Evolutionary conservation across 2,888 invertebrate genomes (phyloP).

Genomic region (Cheilosia impressa): DNA sequence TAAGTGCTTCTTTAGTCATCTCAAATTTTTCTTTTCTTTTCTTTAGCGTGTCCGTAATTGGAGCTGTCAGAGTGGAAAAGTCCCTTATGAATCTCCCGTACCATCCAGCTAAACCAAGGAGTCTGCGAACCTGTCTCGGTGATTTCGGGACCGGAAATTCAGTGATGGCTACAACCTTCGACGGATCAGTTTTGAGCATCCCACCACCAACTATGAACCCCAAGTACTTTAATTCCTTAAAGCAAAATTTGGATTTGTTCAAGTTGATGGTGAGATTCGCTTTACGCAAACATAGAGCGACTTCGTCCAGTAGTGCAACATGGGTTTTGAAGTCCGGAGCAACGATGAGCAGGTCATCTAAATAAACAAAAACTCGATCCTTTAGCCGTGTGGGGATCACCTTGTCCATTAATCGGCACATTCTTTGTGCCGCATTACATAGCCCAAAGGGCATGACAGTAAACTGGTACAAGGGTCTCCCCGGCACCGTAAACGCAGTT

Average conservation of each 20-base stretch:
- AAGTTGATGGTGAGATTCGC: constrained; percentile 55
- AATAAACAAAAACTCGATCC: constrained; percentile 23
- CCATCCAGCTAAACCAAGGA: constrained; percentile 65
- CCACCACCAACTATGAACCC: constrained; percentile 39
- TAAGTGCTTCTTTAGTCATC: constrained; percentile 37
- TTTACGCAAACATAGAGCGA: constrained; percentile 36
- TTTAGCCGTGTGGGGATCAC: constrained; percentile 36
- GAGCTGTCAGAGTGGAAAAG: constrained; percentile 37
- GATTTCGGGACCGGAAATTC: constrained; percentile 39
- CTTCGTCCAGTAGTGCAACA: constrained; percentile 37
- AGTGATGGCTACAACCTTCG: constrained; percentile 50
- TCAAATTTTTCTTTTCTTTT: constrained; percentile 32
- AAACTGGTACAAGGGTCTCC: constrained; percentile 62
- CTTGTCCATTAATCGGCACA: constrained; percentile 60
- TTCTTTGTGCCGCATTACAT: constrained; percentile 67
- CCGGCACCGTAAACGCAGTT: constrained; percentile 51
- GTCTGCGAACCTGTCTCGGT: constrained; percentile 57
- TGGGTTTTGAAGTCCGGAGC: constrained; percentile 43
- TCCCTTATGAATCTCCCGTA: constrained; percentile 60
- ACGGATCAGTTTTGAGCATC: constrained; percentile 44
- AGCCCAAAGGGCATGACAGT: constrained; percentile 62
- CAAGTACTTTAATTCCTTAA: constrained; percentile 50
- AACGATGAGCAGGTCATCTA: constrained; percentile 57
- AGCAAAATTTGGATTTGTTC: constrained; percentile 43
- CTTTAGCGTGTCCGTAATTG: constrained; percentile 41